Percentiles rank a stretch among this genome's conserved stretches.
Evolutionary conservation across 2,888 invertebrate species (phyloP).

Genomic region (Pseudococcus viburni): DNA sequence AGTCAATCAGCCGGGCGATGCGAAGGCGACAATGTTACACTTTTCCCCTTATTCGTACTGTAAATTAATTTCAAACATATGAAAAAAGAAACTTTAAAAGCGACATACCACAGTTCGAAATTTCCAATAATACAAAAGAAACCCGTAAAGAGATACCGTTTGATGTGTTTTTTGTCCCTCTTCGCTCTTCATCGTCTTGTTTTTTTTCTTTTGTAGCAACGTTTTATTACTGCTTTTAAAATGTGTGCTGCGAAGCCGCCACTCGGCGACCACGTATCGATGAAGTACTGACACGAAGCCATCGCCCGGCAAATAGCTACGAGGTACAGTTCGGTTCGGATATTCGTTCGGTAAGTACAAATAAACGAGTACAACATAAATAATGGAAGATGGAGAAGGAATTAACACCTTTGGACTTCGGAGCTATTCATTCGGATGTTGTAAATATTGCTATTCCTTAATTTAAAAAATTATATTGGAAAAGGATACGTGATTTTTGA

Average conservation of each 20-base stretch:
- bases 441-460: too few species aligned
- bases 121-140: constrained; percentile 25
- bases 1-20: background rate
- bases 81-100: constrained; percentile 10
- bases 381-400: too few species aligned
- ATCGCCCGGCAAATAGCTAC: background rate
- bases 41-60: background rate
- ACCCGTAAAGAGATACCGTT: constrained; percentile 19
- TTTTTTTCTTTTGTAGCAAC: background rate
- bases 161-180: background rate
- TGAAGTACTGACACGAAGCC: background rate
- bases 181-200: too few species aligned
- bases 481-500: too few species aligned
- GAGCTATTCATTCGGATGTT: too few species aligned
- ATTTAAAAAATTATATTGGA: too few species aligned
- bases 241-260: background rate
- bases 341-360: too few species aligned
- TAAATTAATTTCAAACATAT: background rate
- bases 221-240: constrained; percentile 25
- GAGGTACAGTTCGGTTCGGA: too few species aligned
- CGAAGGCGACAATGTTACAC: background rate
- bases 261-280: background rate
- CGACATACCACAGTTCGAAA: background rate
- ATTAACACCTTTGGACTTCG: too few species aligned
- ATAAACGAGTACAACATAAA: too few species aligned